These are phyloP conservation scores for Cryptus viduatorius DNA, from an alignment of 2,888 invertebrate genomes.

Conservation along the genomic window DNA sequence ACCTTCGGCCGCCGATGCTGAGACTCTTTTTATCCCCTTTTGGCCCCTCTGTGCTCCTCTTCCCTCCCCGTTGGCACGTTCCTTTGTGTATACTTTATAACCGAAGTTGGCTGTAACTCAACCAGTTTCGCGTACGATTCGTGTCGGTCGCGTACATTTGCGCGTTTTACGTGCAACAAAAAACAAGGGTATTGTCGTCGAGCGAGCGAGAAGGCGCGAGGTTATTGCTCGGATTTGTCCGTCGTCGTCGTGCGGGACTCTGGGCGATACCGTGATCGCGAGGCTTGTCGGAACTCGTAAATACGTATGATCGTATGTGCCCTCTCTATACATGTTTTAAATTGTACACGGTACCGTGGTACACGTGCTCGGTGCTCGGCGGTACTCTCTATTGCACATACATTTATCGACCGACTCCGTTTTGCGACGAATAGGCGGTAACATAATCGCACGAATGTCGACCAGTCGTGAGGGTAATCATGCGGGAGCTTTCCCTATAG, in stretches of 20 bases:
- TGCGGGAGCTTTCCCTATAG: constrained; percentile 62
- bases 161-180: constrained; percentile 74
- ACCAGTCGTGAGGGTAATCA: constrained; percentile 67
- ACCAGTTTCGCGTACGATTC: constrained; percentile 78
- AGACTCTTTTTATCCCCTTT: constrained; percentile 27
- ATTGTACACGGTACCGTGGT: constrained; percentile 27
- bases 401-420: constrained; percentile 59
- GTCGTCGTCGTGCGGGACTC: constrained; percentile 68
- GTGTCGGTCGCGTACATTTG: constrained; percentile 75
- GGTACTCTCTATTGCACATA: constrained; percentile 13
- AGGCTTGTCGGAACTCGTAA: constrained; percentile 42
- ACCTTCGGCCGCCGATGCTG: constrained; percentile 39
- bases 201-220: constrained; percentile 69
- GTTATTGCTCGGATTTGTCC: constrained; percentile 79
- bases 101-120: constrained; percentile 75
- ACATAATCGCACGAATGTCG: constrained; percentile 61
- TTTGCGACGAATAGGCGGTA: constrained; percentile 51
- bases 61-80: background rate
- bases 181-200: background rate
- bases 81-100: constrained; percentile 71
- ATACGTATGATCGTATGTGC: constrained; percentile 27
- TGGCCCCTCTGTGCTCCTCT: constrained; percentile 26
- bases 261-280: constrained; percentile 60
- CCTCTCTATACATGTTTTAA: constrained; percentile 21
- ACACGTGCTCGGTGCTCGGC: constrained; percentile 20